Base-by-base conservation (phyloP, 2,113 vertebrate genomes). In the Calyptommatus sinebrachiatus region DNA sequence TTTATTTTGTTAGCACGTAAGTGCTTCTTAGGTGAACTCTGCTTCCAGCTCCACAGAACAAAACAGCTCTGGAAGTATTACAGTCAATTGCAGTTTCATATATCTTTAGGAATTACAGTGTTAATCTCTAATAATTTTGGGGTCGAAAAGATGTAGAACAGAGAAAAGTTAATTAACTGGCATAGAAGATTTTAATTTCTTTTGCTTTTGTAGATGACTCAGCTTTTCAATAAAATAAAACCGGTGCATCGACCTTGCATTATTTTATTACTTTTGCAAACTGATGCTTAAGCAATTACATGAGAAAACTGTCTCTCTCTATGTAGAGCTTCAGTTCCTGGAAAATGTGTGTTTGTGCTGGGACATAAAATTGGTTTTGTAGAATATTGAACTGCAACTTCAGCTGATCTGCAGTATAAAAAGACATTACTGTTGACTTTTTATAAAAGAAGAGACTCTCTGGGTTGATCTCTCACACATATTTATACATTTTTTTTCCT, bases 231-330 rank as follows among this genome's bases (percentile, higher is more conserved):
- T 20, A 9, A 29, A 84, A 53, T 83, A 80, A 86, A 73, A 71
- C 7, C 21, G 0, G 65, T 65, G 61, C 18, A 73, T 61, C 60
- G 24, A 45, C 65, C 5, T 82, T 82, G 9, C 7, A 28, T 80
- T 87, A 57, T 82, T 81, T 57, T 81, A 78, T 73, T 69, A 81
- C 4, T 31, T 71, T 68, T 66, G 60, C 10, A 68, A 26, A 66
- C 1, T 66, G 71, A 73, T 77, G 3, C 83, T 77, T 76, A 71
- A 82, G 48, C 11, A 82, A 66, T 69, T 50, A 63, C 67, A 83
- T 75, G 26, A 82, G 57, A 82, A 61, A 29, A 2, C 4, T 35
- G 22, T 0, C 0, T 10, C 57, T 71, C 26, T 53, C 20, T 31
- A 21, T 20, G 9, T 62, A 8, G 26, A 69, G 22, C 1, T 45